These are phyloP conservation scores for Saccopteryx bilineata DNA, from an alignment of 2,113 vertebrate species.

Conservation along the genomic window DNA sequence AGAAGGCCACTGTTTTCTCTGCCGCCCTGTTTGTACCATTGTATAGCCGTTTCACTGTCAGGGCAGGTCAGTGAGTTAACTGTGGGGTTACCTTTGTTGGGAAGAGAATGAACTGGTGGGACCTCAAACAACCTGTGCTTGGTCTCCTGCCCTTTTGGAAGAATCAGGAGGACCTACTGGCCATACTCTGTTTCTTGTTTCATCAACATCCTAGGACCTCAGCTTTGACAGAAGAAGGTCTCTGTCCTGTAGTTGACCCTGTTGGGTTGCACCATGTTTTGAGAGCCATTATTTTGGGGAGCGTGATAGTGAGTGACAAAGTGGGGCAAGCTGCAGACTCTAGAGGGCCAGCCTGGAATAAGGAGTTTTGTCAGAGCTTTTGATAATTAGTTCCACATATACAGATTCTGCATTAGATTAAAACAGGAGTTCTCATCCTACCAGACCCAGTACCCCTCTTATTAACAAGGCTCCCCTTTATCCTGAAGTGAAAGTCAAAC, in stretches of 20 bases:
- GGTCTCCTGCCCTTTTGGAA: background rate
- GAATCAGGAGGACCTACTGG: background rate
- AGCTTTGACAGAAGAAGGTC: background rate
- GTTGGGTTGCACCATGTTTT: background rate
- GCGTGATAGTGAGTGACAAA: background rate
- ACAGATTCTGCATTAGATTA: background rate
- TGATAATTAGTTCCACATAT: background rate
- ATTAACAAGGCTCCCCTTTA: background rate
- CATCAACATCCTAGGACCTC: background rate
- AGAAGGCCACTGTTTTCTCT: background rate
- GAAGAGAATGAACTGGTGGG: background rate
- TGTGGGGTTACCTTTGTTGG: background rate
- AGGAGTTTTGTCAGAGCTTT: background rate
- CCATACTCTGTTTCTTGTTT: background rate
- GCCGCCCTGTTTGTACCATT: background rate
- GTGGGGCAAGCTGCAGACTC: background rate
- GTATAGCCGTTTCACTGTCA: background rate
- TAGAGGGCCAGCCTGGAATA: background rate
- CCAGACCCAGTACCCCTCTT: background rate
- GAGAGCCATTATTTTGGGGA: background rate
- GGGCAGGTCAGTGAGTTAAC: background rate
- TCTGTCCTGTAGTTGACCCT: background rate
- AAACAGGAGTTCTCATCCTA: background rate
- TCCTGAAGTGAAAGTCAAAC: background rate
- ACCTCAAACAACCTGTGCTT: background rate